Evolutionary conservation across 2,797 vertebrate genomes (phyloP).

Genomic region (Notamacropus eugenii): DNA sequence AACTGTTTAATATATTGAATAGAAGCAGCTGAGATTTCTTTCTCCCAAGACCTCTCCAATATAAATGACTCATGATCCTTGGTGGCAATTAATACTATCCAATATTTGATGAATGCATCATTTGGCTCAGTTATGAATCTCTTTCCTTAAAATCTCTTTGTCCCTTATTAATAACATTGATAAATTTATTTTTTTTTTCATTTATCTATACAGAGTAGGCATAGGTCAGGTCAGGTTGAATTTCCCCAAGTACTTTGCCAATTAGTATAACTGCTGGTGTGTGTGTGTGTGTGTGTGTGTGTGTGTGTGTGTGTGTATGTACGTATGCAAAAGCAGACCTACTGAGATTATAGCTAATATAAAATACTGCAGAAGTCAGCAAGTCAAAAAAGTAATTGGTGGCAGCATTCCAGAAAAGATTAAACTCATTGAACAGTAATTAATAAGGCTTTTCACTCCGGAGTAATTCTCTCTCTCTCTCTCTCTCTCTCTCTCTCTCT

Average conservation of each 20-base stretch:
- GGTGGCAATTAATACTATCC: conserved; percentile 35
- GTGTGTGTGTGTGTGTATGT: not conserved
- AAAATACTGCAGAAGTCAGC: conserved; percentile 74
- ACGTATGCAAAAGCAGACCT: not conserved
- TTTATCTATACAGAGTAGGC: conserved; percentile 15
- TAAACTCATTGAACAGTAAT: conserved; percentile 80
- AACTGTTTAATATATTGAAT: conserved; percentile 51
- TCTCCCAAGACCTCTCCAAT: not conserved
- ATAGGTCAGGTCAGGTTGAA: conserved; percentile 64
- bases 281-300: conserved; percentile 28
- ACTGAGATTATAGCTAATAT: conserved; percentile 64
- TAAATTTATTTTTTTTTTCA: conserved; percentile 14
- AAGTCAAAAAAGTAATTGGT: conserved; percentile 79
- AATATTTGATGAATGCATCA: conserved; percentile 45
- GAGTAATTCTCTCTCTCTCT: conserved; percentile 69
- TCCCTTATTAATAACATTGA: conserved; percentile 43
- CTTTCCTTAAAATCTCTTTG: conserved; percentile 27
- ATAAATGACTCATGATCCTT: not conserved
- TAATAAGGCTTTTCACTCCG: conserved; percentile 83
- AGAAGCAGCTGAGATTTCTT: not conserved
- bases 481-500: conserved; percentile 56
- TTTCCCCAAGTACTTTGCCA: conserved; percentile 73
- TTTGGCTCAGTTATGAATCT: conserved; percentile 41
- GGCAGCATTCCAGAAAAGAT: conserved; percentile 82
- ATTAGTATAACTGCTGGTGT: conserved; percentile 70